phyloP scores from a whole-genome alignment of 1,140 invertebrate genomes.

The Philotrypesis tridentata region DNA sequence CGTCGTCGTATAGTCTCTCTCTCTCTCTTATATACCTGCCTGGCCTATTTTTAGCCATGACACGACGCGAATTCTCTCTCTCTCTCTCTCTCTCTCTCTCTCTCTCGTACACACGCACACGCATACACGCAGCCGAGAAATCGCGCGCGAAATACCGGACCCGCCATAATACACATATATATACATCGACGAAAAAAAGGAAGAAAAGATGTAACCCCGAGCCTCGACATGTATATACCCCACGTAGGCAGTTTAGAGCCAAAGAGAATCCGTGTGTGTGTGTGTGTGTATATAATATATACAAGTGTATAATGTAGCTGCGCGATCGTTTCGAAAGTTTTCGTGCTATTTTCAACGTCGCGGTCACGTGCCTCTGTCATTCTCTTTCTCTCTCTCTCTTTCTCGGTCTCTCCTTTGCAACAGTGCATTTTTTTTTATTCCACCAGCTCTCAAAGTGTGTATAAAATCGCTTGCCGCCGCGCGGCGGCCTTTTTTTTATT shows the following conservation, averaged over 20 bases:
- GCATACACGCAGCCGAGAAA: constrained; percentile 16
- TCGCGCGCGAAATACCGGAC: constrained; percentile 14
- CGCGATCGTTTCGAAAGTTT: constrained; percentile 2
- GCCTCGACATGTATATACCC: too few species aligned
- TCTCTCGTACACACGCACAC: too few species aligned
- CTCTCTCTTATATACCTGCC: constrained; percentile 56
- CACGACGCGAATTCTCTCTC: constrained; percentile 47
- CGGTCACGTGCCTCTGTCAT: neutral
- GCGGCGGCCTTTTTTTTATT: neutral
- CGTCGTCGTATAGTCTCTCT: constrained; percentile 44
- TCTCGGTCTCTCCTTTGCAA: neutral
- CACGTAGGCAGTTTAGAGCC: neutral
- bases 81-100: constrained; percentile 49
- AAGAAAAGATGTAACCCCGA: neutral
- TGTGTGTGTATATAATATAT: too few species aligned
- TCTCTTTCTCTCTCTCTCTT: neutral
- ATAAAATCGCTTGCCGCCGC: too few species aligned
- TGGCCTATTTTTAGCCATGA: constrained; percentile 68
- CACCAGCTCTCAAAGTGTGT: neutral
- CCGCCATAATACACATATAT: too few species aligned
- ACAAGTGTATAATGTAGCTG: neutral
- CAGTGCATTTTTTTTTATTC: neutral
- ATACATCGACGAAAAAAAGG: neutral
- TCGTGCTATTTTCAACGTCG: neutral
- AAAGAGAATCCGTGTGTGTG: neutral